Evolutionary conservation across 1,140 invertebrate genomes (phyloP).

Genomic region (Drosophila sturtevanti): DNA sequence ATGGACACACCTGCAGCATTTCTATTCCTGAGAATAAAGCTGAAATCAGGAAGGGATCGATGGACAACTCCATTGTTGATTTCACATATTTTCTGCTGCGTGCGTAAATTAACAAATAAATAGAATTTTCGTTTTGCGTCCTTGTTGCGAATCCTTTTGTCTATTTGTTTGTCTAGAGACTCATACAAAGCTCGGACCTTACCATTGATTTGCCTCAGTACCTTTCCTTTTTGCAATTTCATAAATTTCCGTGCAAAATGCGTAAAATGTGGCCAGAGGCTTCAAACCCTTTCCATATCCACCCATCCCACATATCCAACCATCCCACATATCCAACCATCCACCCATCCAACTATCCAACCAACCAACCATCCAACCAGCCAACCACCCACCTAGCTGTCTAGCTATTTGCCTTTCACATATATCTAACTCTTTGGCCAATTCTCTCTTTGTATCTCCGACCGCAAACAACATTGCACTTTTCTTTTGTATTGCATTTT

Average conservation of each 20-base stretch:
- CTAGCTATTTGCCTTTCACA: neutral
- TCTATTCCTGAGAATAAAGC: neutral
- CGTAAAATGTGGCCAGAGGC: conserved; percentile 63
- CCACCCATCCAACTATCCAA: neutral
- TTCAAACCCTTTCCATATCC: conserved; percentile 14
- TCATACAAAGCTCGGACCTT: neutral
- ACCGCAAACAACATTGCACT: conserved; percentile 72
- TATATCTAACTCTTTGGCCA: conserved; percentile 19
- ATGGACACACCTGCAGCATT: conserved; percentile 4
- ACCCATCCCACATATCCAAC: too few species aligned
- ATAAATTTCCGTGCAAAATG: conserved; percentile 70
- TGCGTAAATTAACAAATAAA: conserved; percentile 81
- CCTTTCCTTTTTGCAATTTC: conserved; percentile 64
- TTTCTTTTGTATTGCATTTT: conserved; percentile 68
- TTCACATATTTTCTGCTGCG: conserved; percentile 74
- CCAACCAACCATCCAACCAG: too few species aligned
- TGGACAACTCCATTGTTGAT: conserved; percentile 48
- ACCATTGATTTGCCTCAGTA: conserved; percentile 55
- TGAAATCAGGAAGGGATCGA: neutral
- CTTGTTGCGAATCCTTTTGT: conserved; percentile 40
- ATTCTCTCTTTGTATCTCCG: conserved; percentile 60
- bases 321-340: too few species aligned
- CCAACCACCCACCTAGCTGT: neutral
- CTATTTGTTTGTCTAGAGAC: conserved; percentile 1
- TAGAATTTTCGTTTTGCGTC: conserved; percentile 60